A percentile compares a stretch with the other conserved stretches of the same genome.
Conservation (phyloP, 2,888 invertebrate species). For the Mimumesa dahlbomi region DNA sequence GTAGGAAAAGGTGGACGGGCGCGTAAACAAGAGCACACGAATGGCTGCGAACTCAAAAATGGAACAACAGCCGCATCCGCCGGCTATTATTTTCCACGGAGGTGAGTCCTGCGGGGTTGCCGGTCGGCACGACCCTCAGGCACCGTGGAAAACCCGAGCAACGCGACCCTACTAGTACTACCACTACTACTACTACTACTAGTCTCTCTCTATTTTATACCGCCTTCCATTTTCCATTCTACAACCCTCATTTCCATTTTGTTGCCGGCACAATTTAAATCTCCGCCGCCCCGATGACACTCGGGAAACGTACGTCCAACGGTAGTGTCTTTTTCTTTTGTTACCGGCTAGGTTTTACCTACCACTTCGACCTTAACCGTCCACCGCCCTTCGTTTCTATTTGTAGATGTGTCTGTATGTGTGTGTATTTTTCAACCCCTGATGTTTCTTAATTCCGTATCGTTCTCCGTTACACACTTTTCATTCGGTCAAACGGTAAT, state of each 20-base stretch:
- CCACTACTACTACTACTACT: too few species aligned
- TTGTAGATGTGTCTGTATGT: neutral
- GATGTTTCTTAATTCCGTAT: neutral
- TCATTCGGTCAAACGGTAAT: conserved; percentile 20
- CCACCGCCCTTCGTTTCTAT: neutral
- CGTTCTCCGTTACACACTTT: too few species aligned
- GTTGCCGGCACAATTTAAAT: conserved; percentile 67
- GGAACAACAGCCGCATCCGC: conserved; percentile 72
- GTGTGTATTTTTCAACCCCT: neutral
- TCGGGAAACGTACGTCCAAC: conserved; percentile 59
- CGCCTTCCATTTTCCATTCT: conserved; percentile 72
- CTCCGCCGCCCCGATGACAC: conserved; percentile 65
- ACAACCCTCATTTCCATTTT: conserved; percentile 72
- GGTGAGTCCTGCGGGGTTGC: conserved; percentile 51
- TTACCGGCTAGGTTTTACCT: neutral
- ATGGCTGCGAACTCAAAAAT: conserved; percentile 67
- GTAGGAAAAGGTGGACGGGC: conserved; percentile 16
- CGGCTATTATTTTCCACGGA: conserved; percentile 70
- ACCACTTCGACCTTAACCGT: neutral
- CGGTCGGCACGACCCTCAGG: too few species aligned
- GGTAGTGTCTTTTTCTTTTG: conserved; percentile 2
- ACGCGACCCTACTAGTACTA: too few species aligned
- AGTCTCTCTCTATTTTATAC: conserved; percentile 63
- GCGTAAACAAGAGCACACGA: conserved; percentile 61
- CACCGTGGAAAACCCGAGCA: too few species aligned